Evolutionary conservation across 2,888 invertebrate genomes (phyloP), one percentile per base, ranked within the genome.

Genomic region (Plemyria rubiginata): DNA sequence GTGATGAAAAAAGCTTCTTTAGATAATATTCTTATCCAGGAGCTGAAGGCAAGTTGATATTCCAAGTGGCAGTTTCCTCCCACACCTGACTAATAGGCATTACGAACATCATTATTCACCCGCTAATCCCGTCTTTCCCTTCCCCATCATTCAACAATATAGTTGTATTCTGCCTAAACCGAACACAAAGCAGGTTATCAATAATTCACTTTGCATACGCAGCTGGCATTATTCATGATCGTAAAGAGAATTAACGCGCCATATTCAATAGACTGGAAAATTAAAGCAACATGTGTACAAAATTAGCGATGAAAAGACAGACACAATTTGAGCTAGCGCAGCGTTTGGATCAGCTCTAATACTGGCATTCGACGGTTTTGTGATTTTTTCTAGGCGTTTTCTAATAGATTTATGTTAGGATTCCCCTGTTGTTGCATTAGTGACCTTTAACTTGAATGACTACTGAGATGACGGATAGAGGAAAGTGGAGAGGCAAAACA

Each of bases 231-330:
- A 79, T 74, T 75, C 75, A 73, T 63, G 71, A 69, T 66, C 64
- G 68, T 73, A 77, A 75, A 76, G 67, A 66, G 64, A 70, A 75
- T 77, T 80, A 80, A 67, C 72, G 59, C 76, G 70, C 71, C 66
- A 73, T 66, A 77, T 78, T 80, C 82, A 75, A 70, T 81, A 80
- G 71, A 65, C 65, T 49, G 74, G 78, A 79, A 81, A 81, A 82
- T 82, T 77, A 77, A 76, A 74, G 73, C 77, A 79, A 69, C 70
- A 80, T 81, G 78, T 77, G 80, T 68, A 72, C 68, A 71, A 77
- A 78, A 79, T 79, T 76, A 77, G 71, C 71, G 53, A 56, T 56
- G 66, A 32, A 16, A 16, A 11, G 3, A 11, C 11, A 15, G 15
- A 22, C 45, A 46, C 22, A 22, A 16, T 22, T n/a, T n/a, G n/a